phyloP scores from a whole-genome alignment of 2,797 vertebrate genomes.

The Catostomus latipinnis region DNA sequence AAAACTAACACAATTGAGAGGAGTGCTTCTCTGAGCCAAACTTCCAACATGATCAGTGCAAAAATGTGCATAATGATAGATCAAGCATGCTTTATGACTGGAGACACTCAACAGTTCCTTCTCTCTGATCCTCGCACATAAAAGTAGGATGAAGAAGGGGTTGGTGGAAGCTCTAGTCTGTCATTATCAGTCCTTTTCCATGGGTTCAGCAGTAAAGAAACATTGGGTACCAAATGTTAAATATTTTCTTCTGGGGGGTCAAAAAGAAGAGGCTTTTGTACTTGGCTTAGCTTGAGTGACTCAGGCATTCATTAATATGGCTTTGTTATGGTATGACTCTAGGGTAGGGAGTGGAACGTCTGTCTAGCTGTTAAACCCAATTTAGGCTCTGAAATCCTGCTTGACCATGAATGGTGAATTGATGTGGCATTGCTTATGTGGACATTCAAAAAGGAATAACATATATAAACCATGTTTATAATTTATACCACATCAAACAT shows the following conservation, averaged over 20 bases:
- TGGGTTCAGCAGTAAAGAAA: conserved; percentile 27
- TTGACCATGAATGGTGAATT: conserved; percentile 54
- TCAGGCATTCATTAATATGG: conserved; percentile 57
- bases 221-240: conserved; percentile 3
- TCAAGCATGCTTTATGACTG: background rate
- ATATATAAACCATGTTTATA: conserved; percentile 34
- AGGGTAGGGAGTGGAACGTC: conserved; percentile 55
- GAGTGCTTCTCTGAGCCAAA: background rate
- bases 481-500: too few species aligned
- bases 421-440: conserved; percentile 4
- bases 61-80: background rate
- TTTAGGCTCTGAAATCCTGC: conserved; percentile 60
- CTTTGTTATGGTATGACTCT: conserved; percentile 45
- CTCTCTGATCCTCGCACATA: background rate
- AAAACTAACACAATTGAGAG: background rate
- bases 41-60: background rate
- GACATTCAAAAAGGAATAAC: background rate
- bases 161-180: conserved; percentile 12
- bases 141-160: background rate
- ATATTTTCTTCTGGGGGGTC: background rate
- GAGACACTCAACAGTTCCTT: background rate
- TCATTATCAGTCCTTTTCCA: conserved; percentile 27
- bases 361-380: conserved; percentile 60
- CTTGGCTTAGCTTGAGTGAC: conserved; percentile 44
- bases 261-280: conserved; percentile 29